Evolutionary conservation across 2,797 vertebrate genomes (phyloP).

Genomic region (Amblyopsis hoosieri): DNA sequence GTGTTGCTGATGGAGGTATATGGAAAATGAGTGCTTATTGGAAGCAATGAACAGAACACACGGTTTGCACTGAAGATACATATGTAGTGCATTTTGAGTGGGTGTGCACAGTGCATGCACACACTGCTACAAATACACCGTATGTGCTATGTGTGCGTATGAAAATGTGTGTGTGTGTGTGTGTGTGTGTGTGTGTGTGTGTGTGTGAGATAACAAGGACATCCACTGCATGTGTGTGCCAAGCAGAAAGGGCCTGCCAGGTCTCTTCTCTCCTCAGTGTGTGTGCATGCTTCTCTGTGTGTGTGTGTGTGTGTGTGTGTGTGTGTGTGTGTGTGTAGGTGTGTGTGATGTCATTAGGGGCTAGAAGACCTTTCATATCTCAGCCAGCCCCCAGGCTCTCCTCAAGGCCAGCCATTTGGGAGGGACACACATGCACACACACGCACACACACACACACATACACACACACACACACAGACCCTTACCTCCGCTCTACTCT

Average conservation of each 20-base stretch:
- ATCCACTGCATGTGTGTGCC: conserved; percentile 38
- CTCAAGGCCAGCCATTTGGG: conserved; percentile 53
- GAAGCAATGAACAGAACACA: too few species aligned
- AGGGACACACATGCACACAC: conserved; percentile 10
- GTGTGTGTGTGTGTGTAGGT: neutral
- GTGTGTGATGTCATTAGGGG: conserved; percentile 57
- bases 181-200: conserved; percentile 19
- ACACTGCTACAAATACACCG: too few species aligned
- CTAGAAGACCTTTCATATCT: conserved; percentile 71
- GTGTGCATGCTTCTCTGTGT: neutral
- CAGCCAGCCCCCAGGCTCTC: conserved; percentile 55
- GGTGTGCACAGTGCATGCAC: neutral
- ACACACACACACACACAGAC: neutral
- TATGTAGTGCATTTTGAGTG: conserved; percentile 1
- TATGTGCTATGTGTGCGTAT: neutral
- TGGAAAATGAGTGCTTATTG: conserved; percentile 9
- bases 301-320: neutral
- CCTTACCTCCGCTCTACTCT: neutral
- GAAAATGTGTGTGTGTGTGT: conserved; percentile 9
- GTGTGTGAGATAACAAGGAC: conserved; percentile 10
- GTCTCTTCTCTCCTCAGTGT: conserved; percentile 49
- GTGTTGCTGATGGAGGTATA: neutral
- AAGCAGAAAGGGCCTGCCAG: conserved; percentile 52
- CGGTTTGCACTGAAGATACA: too few species aligned
- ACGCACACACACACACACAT: neutral